Percentiles rank a stretch among this genome's conserved stretches.
Evolutionary conservation across 2,113 vertebrate genomes (phyloP).

Genomic region (Odontophorus gujanensis): DNA sequence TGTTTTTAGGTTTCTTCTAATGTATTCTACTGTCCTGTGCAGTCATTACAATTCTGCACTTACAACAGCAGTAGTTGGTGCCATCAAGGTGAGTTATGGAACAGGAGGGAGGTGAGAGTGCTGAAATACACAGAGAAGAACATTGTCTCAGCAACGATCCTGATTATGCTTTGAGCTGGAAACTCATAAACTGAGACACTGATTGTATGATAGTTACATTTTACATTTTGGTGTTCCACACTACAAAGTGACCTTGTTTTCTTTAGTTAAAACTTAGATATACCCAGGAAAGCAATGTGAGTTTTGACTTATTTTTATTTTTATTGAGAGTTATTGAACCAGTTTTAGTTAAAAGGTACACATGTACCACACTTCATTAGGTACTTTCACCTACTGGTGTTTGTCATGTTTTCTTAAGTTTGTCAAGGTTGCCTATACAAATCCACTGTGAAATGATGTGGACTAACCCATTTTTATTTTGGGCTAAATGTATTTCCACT

Average conservation of each 20-base stretch:
- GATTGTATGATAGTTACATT: background rate
- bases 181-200: background rate
- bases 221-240: background rate
- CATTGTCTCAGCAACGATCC: background rate
- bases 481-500: background rate
- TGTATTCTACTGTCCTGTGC: conserved; percentile 91
- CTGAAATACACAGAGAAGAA: background rate
- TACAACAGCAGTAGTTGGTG: conserved; percentile 89
- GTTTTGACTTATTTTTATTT: background rate
- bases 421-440: background rate
- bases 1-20: conserved; percentile 88
- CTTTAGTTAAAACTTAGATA: background rate
- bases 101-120: background rate
- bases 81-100: conserved; percentile 85
- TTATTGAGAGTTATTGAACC: background rate
- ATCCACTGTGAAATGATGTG: background rate
- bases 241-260: background rate
- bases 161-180: background rate
- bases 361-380: background rate
- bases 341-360: background rate
- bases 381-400: background rate
- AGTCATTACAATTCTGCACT: conserved; percentile 93
- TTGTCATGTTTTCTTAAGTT: background rate
- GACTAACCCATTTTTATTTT: background rate
- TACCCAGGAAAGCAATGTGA: background rate